phyloP scores from a whole-genome alignment of 2,888 invertebrate species.

The Nemapogon koenigi region DNA sequence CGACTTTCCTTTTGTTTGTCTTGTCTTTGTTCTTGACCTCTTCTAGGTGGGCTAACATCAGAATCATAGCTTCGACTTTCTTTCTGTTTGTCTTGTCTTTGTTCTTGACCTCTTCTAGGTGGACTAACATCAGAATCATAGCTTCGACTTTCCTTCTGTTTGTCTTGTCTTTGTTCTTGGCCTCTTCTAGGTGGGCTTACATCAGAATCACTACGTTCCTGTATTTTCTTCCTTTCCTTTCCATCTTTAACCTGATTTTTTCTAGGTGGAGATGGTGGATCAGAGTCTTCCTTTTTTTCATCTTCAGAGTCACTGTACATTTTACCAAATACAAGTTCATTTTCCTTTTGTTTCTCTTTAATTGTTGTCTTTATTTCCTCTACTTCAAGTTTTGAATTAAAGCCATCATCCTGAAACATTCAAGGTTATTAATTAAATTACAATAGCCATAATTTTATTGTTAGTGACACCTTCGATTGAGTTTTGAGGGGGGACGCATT shows the following conservation, averaged over 20 bases:
- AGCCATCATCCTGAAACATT: conserved; percentile 49
- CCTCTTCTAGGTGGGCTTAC: conserved; percentile 18
- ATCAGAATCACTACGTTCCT: conserved; percentile 21
- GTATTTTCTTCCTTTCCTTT: conserved; percentile 2
- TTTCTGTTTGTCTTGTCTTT: neutral
- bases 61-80: neutral
- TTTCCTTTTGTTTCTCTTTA: conserved; percentile 45
- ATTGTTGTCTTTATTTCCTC: conserved; percentile 46
- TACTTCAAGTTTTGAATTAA: conserved; percentile 48
- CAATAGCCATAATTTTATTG: too few species aligned
- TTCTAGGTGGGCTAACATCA: conserved; percentile 10
- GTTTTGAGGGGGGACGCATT: too few species aligned
- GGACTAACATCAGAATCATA: conserved; percentile 1
- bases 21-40: too few species aligned
- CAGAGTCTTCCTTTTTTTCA: conserved; percentile 31
- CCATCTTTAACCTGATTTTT: too few species aligned
- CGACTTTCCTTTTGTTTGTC: too few species aligned
- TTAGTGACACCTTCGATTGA: too few species aligned
- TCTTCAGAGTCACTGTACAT: conserved; percentile 59
- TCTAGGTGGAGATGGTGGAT: conserved; percentile 38
- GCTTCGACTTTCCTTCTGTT: neutral
- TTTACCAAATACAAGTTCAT: conserved; percentile 51
- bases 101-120: neutral
- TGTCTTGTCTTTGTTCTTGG: neutral
- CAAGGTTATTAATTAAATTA: too few species aligned